Percentiles rank a stretch among this genome's conserved stretches.
Conservation (phyloP, 2,888 invertebrate genomes). For the Caradrina kadenii region DNA sequence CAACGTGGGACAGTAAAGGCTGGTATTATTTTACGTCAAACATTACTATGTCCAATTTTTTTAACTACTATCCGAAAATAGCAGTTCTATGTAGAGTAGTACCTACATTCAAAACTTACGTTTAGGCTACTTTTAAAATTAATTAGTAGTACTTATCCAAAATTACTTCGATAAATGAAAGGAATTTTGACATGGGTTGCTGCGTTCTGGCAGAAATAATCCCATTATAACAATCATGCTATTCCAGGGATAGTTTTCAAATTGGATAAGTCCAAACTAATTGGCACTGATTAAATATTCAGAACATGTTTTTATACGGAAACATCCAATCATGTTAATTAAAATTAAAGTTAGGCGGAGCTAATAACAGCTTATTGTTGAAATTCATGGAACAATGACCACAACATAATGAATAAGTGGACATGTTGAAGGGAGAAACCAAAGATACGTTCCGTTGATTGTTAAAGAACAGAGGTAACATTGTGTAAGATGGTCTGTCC, state of each 20-base stretch:
- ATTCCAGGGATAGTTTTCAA: conserved; percentile 12
- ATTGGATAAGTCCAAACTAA: conserved; percentile 47
- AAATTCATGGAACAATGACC: conserved; percentile 78
- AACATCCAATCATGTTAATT: conserved; percentile 82
- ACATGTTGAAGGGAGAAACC: conserved; percentile 59
- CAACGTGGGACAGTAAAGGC: no score
- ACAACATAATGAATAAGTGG: conserved; percentile 60
- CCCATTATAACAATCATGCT: conserved; percentile 18
- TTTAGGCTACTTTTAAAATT: no score
- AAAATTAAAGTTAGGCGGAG: conserved; percentile 70
- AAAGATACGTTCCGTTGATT: conserved; percentile 58
- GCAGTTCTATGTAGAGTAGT: no score
- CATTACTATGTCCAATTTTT: no score
- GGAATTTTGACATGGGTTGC: no score
- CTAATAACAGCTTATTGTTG: conserved; percentile 79
- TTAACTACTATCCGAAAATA: no score
- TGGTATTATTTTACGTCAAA: no score
- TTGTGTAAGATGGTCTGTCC: conserved; percentile 62
- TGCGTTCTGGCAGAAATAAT: no score
- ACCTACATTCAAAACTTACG: no score
- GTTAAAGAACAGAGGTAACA: conserved; percentile 63
- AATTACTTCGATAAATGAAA: no score
- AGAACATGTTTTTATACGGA: conserved; percentile 73
- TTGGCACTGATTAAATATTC: conserved; percentile 66
- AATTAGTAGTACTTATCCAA: no score